phyloP scores from a whole-genome alignment of 2,797 vertebrate species.

The Alcedo quadribrachys region DNA sequence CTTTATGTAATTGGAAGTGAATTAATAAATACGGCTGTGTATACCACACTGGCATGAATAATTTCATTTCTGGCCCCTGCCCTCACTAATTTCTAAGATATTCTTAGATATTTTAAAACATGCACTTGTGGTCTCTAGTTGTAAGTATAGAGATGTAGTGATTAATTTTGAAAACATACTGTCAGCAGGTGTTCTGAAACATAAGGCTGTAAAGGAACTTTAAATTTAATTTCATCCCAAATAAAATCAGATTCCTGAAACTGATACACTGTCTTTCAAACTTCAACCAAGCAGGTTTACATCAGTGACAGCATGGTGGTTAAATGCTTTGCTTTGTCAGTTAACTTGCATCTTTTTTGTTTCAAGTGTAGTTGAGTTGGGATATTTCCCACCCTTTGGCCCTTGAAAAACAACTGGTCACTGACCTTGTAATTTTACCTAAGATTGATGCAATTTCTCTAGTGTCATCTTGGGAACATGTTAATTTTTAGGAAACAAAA shows the following conservation, averaged over 20 bases:
- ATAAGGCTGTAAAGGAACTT: background rate
- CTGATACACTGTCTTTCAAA: background rate
- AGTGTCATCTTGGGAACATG: background rate
- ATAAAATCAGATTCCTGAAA: background rate
- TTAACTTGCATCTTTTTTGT: background rate
- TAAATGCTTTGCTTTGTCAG: background rate
- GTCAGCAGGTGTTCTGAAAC: background rate
- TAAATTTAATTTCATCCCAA: background rate
- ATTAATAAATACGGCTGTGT: slow-evolving; percentile 25
- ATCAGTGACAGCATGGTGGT: background rate
- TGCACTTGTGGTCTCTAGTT: background rate
- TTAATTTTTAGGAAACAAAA: background rate
- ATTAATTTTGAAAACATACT: background rate
- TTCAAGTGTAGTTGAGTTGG: background rate
- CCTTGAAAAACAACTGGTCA: background rate
- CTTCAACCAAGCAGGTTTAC: background rate
- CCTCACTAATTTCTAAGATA: background rate
- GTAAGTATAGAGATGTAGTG: background rate
- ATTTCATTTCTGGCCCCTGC: background rate
- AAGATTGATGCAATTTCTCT: background rate
- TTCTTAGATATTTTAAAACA: too few relatives aligned
- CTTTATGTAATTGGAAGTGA: slow-evolving; percentile 27
- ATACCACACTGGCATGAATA: background rate
- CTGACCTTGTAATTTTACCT: background rate
- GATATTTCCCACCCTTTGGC: background rate